Evolutionary conservation across 2,888 invertebrate species (phyloP).

Genomic region (Ernsta delagoae): DNA sequence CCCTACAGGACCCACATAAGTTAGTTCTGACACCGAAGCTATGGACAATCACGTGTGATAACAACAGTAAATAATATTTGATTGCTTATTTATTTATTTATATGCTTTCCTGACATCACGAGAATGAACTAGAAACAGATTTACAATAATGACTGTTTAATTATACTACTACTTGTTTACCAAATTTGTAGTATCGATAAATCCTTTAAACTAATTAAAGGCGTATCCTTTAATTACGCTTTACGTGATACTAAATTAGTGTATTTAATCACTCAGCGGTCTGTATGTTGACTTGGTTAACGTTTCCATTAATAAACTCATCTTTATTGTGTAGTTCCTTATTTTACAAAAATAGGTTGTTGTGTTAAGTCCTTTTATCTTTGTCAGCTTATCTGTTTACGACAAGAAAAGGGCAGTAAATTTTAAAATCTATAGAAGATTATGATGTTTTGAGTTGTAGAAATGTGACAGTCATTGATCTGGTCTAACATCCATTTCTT

Average conservation of each 20-base stretch:
- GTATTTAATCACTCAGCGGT: too few species aligned
- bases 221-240: neutral
- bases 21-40: slow-evolving; percentile 1
- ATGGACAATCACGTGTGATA: slow-evolving; percentile 11
- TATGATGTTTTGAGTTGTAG: too few species aligned
- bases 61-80: slow-evolving; percentile 6
- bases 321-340: too few species aligned
- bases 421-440: too few species aligned
- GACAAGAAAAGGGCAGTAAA: too few species aligned
- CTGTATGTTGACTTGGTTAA: too few species aligned
- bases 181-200: neutral
- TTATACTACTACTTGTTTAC: neutral
- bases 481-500: too few species aligned
- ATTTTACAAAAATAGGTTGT: too few species aligned
- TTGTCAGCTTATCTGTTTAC: too few species aligned
- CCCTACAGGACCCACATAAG: neutral
- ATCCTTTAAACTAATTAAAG: neutral
- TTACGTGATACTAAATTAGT: neutral
- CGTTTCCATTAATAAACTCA: too few species aligned
- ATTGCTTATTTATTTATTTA: slow-evolving; percentile 15
- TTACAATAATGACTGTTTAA: neutral
- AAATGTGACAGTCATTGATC: too few species aligned
- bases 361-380: too few species aligned
- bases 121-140: slow-evolving; percentile 20
- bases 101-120: slow-evolving; percentile 4